Evolutionary conservation across 2,113 vertebrate species (phyloP), one percentile per base, ranked within the genome.

Genomic region (Todiramphus chloris): DNA sequence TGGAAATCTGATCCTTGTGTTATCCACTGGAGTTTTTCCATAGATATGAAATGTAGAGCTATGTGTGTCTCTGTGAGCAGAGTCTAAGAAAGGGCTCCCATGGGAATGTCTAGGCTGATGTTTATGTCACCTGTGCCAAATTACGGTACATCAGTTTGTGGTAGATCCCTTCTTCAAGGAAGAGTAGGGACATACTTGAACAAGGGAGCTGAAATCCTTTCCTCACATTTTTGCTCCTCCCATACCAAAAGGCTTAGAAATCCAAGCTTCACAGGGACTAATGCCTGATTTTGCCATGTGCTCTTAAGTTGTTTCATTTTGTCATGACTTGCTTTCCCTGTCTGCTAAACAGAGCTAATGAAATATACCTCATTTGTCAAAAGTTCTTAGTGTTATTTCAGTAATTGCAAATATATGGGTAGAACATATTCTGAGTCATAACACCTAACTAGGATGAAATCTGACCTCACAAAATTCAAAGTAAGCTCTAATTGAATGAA

Each of bases 391-490:
- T 46, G 51, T 70, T 92, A 87, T 69, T 87, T 90, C 44, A 87
- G 76, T 83, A 95, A 96, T 72, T 78, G 78, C 44, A 58, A 64
- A 80, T 88, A 62, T 80, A 85, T 21, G 44, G n/a, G 15, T 69
- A 79, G 62, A 59, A 94, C 75, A 76, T 9, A 18, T 56, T 83
- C 70, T 96, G 82, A 94, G 67, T 92, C 63, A 62, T 44, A 90
- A 53, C 44, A 66, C 19, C 59, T 92, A 77, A 25, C 43, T 73
- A 44, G 78, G 33, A 62, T 87, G 41, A 55, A 80, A 35, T 91
- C 62, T 93, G 87, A 91, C 89, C 87, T 94, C 77, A 91, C 58
- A n/a, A 72, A 89, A 82, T 62, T 91, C 58, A 94, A 87, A 73
- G 83, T 28, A 84, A 85, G 27, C 50, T 91, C 33, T 84, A 94